Evolutionary conservation across 2,888 invertebrate species (phyloP), one percentile per base, ranked within the genome.

Genomic region (Drosophila flavopinicola): DNA sequence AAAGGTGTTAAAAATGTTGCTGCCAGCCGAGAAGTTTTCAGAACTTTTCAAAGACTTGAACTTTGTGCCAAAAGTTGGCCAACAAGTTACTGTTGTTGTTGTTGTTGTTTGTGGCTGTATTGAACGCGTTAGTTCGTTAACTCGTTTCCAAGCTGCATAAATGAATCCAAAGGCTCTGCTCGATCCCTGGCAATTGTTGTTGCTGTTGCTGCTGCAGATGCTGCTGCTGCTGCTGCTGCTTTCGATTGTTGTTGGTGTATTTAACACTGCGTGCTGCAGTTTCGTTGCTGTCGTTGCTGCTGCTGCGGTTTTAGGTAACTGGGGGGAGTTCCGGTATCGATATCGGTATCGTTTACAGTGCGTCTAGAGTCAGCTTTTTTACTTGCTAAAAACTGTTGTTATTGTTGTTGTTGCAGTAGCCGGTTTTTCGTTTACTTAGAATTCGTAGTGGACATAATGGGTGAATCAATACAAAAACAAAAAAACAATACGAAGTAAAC

Each of bases 1-100:
- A 78, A 78, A 79, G 76, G 84, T 78, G 82, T 69, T 64, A 75
- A 77, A 66, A 83, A 49, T 60, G 27, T 47, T 32, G 48, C 47
- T 56, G 59, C 44, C 35, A 51, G 47, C 17, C 33, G 49, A 59
- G 10, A 29, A 60, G 67, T 42, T 60, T 29, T 58, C 11, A 65
- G 63, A 67, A 59, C 42, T 54, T 69, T 70, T 70, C 48, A 39
- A 30, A 53, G 42, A 42, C 54, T 49, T 56, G 56, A 61, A 74
- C 49, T 53, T 61, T 65, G 54, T 24, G 58, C 30, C 53, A 51
- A 69, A 20, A 59, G 39, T 53, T 71, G 58, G 45, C 52, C 44
- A 75, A 63, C 75, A 54, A 61, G 10, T 57, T 59, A 56, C 27
- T 47, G 59, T 42, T 49, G 24, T 29, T 64, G 33, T 17, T 45